phyloP scores from a whole-genome alignment of 1,140 invertebrate genomes.

The Solenopsis fugax region DNA sequence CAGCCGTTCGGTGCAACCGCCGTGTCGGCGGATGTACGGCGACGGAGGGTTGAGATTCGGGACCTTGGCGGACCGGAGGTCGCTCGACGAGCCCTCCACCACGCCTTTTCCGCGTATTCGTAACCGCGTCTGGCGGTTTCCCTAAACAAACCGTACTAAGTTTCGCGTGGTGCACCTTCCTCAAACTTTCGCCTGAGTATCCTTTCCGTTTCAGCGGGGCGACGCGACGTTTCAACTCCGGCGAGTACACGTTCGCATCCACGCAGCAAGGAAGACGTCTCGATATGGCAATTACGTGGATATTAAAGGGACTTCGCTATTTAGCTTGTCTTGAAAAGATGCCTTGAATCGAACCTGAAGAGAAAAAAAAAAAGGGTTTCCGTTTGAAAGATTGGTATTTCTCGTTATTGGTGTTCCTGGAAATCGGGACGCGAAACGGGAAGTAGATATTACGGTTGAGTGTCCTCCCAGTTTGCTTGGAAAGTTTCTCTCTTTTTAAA shows the following conservation, averaged over 20 bases:
- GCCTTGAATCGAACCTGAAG: not conserved
- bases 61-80: slow-evolving; percentile 32
- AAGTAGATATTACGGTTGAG: slow-evolving; percentile 1
- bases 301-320: not conserved
- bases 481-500: not conserved
- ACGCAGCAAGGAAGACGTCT: not conserved
- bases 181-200: slow-evolving; percentile 13
- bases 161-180: slow-evolving; percentile 66
- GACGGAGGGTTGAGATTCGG: slow-evolving; percentile 28
- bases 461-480: not conserved
- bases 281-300: not conserved
- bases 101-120: slow-evolving; percentile 80
- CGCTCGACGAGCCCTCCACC: slow-evolving; percentile 73
- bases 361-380: not conserved
- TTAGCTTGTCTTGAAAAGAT: not conserved
- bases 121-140: slow-evolving; percentile 75
- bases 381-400: not conserved
- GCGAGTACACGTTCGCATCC: not conserved
- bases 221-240: not conserved
- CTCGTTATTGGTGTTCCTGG: not conserved
- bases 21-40: slow-evolving; percentile 43
- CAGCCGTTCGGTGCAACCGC: slow-evolving; percentile 10
- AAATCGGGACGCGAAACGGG: not conserved
- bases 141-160: slow-evolving; percentile 77
- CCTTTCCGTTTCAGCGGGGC: slow-evolving; percentile 27